phyloP scores from a whole-genome alignment of 2,113 vertebrate genomes.

The Orycteropus afer region DNA sequence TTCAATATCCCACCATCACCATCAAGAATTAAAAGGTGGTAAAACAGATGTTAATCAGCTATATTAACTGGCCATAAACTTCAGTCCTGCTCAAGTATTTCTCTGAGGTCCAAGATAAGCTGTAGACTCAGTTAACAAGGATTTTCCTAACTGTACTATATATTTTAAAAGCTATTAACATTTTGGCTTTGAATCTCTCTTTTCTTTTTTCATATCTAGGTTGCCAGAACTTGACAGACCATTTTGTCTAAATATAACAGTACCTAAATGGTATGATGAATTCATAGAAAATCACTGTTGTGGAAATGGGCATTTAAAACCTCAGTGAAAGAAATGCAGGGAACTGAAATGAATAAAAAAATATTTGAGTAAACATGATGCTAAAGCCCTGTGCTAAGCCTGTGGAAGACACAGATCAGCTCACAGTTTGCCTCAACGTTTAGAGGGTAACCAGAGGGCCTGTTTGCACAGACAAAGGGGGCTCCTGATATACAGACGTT shows the following conservation, averaged over 20 bases:
- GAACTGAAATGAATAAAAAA: constrained; percentile 61
- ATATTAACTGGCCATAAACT: constrained; percentile 44
- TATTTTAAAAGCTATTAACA: constrained; percentile 58
- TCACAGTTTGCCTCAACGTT: background rate
- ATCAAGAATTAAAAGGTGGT: constrained; percentile 23
- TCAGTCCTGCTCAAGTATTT: constrained; percentile 3
- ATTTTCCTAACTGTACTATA: constrained; percentile 30
- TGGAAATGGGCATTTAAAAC: constrained; percentile 51
- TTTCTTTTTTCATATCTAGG: constrained; percentile 40
- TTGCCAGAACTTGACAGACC: constrained; percentile 45
- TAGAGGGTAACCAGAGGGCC: background rate
- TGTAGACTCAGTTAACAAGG: constrained; percentile 6
- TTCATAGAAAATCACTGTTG: constrained; percentile 62
- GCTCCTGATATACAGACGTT: background rate
- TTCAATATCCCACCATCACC: constrained; percentile 11
- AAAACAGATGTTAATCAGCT: constrained; percentile 49
- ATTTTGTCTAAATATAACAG: constrained; percentile 65
- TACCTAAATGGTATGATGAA: constrained; percentile 49
- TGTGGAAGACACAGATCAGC: constrained; percentile 34
- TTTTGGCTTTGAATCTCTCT: constrained; percentile 48
- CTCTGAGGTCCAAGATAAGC: constrained; percentile 4
- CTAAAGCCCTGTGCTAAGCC: background rate
- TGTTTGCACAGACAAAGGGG: background rate
- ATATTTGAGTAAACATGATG: constrained; percentile 24
- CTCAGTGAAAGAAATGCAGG: constrained; percentile 40